Evolutionary conservation across 2,797 vertebrate genomes (phyloP).

Genomic region (Hypotaenidia philippensis): DNA sequence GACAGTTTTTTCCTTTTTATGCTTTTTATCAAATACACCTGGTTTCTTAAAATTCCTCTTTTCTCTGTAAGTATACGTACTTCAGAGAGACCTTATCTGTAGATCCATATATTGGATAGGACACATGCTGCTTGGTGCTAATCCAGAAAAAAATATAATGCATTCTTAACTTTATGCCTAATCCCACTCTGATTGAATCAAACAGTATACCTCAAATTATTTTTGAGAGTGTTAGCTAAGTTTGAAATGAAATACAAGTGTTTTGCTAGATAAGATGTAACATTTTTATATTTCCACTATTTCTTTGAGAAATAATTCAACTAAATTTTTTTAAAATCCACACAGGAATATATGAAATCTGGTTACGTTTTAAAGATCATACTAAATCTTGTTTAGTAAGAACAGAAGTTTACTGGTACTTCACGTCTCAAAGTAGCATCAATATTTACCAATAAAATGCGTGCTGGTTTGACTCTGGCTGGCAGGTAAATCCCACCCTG

Average conservation of each 20-base stretch:
- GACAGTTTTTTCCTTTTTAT: neutral
- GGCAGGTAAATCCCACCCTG: neutral
- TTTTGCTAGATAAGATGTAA: neutral
- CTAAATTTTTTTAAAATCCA: rapidly evolving
- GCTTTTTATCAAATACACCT: neutral
- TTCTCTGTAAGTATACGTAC: neutral
- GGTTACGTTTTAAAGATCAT: neutral
- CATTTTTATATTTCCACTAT: neutral
- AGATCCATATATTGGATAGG: neutral
- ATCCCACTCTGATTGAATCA: neutral
- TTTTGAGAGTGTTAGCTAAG: neutral
- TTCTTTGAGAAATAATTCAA: neutral
- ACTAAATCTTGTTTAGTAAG: neutral
- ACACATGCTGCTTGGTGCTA: neutral
- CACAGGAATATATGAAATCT: neutral
- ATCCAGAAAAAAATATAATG: neutral
- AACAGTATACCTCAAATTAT: neutral
- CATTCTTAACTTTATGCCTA: neutral
- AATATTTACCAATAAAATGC: neutral
- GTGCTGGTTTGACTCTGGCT: neutral
- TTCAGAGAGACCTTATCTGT: neutral
- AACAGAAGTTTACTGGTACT: neutral
- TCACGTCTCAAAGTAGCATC: neutral
- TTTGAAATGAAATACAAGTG: neutral
- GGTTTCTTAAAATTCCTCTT: neutral